A percentile compares a stretch with the other conserved stretches of the same genome.
Conservation (phyloP, 2,797 vertebrate species). For the Spheniscus humboldti region DNA sequence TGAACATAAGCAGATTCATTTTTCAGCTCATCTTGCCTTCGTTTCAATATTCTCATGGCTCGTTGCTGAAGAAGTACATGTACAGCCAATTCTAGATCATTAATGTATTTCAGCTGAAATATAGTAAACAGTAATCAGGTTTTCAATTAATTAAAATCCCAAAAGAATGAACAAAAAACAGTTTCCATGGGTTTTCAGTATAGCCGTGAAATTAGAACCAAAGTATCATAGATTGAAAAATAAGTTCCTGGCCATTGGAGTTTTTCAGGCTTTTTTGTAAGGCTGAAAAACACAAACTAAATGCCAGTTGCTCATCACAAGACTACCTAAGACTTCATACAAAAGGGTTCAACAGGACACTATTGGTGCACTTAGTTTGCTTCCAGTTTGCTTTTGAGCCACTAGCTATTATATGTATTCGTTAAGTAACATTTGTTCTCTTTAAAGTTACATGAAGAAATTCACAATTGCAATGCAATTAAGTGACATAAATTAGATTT, state of each 20-base stretch:
- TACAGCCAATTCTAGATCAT: constrained; percentile 83
- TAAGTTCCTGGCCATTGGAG: neutral
- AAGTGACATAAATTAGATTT: neutral
- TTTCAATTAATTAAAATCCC: neutral
- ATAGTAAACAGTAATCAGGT: neutral
- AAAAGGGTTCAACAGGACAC: neutral
- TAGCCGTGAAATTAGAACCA: neutral
- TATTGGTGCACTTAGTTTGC: neutral
- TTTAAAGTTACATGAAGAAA: neutral
- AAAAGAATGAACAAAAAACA: neutral
- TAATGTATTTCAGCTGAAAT: constrained; percentile 70
- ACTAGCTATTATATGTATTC: neutral
- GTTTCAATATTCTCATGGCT: constrained; percentile 69
- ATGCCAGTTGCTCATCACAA: neutral
- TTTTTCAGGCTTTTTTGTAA: neutral
- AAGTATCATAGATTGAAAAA: neutral
- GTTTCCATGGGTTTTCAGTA: neutral
- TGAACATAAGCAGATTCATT: constrained; percentile 80
- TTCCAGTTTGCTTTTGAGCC: neutral
- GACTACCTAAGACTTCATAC: neutral
- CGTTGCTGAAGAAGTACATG: constrained; percentile 80
- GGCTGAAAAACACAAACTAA: neutral
- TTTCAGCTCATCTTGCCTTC: constrained; percentile 80
- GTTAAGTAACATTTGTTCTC: neutral
- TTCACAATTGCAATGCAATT: neutral